Conservation (phyloP, 1,140 invertebrate genomes). For the Heliconius congener region DNA sequence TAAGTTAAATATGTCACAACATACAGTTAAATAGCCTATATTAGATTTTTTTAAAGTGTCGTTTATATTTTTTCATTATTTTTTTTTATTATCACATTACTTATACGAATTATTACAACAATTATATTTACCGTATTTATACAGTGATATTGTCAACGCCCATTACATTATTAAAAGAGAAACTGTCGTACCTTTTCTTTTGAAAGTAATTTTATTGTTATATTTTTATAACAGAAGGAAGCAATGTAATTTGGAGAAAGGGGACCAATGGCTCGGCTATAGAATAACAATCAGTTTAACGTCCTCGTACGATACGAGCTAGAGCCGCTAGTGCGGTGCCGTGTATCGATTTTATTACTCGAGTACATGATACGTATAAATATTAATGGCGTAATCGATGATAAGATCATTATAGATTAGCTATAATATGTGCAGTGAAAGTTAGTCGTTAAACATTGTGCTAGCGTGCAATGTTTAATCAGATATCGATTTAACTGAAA, state of each 20-base stretch:
- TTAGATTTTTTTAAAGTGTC: no score
- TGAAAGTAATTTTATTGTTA: conserved; percentile 36
- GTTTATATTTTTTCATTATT: no score
- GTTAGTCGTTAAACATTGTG: not conserved
- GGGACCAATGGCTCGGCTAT: conserved; percentile 32
- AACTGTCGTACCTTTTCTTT: conserved; percentile 22
- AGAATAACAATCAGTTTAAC: conserved; percentile 39
- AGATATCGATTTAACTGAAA: conserved; percentile 3
- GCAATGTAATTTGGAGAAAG: conserved; percentile 40
- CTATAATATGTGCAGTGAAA: conserved; percentile 16
- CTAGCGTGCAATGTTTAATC: conserved; percentile 5
- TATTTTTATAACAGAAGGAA: conserved; percentile 35
- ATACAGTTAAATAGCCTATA: no score
- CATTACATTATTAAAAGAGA: conserved; percentile 19
- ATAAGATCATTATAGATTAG: conserved; percentile 17
- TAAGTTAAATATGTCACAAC: no score
- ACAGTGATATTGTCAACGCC: not conserved
- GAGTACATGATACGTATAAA: conserved; percentile 23
- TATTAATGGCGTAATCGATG: conserved; percentile 6
- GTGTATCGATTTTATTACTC: conserved; percentile 34
- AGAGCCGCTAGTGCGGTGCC: conserved; percentile 30
- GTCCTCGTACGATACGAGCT: conserved; percentile 33
- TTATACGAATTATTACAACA: not conserved
- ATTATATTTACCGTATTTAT: not conserved
- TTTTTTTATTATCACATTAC: no score